Conservation (phyloP, 2,888 invertebrate species). For the Drosophila longiperda region DNA sequence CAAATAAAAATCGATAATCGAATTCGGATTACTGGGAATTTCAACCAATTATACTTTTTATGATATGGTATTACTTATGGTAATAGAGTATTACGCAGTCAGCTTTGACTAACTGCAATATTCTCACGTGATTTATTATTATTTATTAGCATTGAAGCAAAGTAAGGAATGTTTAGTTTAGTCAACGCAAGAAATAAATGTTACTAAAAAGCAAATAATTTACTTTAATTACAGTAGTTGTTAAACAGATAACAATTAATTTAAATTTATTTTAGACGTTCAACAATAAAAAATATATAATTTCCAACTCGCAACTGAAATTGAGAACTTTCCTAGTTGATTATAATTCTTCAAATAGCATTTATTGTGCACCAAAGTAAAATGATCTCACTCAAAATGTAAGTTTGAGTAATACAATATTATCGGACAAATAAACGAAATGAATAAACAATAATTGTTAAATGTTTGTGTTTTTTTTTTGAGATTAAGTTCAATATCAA, state of each 20-base stretch:
- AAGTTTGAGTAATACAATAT: background rate
- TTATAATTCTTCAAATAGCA: background rate
- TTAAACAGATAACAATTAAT: background rate
- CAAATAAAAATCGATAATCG: background rate
- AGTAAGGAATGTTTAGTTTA: background rate
- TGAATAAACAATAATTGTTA: background rate
- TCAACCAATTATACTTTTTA: background rate
- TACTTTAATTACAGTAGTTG: background rate
- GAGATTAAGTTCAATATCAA: conserved; percentile 5
- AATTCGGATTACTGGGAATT: background rate
- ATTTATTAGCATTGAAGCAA: background rate
- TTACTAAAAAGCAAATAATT: background rate
- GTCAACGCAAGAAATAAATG: background rate
- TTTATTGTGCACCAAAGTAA: background rate
- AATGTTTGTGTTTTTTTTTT: background rate
- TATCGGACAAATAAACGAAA: background rate
- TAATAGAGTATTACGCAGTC: background rate
- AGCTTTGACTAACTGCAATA: background rate
- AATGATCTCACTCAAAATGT: background rate
- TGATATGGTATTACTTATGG: background rate
- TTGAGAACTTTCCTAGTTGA: background rate
- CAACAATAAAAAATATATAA: too few relatives aligned
- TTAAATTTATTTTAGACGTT: background rate
- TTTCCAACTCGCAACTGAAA: background rate
- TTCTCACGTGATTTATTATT: background rate